Percentiles rank a stretch among this genome's conserved stretches.
phyloP scores from a whole-genome alignment of 2,113 vertebrate genomes.

The Cyprinodon brontotheroides region DNA sequence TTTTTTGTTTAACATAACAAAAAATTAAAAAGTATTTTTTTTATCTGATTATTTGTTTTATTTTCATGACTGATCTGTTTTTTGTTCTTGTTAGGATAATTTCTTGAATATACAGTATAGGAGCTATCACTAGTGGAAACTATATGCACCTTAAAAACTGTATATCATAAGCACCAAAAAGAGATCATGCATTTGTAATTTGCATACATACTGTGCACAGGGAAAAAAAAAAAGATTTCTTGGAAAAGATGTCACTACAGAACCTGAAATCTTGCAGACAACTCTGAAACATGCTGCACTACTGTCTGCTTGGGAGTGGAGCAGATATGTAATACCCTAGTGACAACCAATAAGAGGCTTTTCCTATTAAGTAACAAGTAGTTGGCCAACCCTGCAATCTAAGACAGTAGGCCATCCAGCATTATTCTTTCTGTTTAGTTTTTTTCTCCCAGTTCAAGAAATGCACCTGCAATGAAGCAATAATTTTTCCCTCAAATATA shows the following conservation, averaged over 20 bases:
- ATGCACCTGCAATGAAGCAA: background rate
- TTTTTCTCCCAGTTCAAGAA: background rate
- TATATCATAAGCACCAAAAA: background rate
- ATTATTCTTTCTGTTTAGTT: background rate
- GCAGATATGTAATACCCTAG: constrained; percentile 51
- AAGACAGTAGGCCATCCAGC: constrained; percentile 25
- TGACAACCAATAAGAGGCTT: constrained; percentile 72
- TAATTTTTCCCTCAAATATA: background rate
- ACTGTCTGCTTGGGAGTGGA: constrained; percentile 48
- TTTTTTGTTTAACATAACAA: too few relatives aligned
- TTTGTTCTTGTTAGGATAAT: constrained; percentile 23
- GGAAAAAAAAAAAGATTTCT: too few relatives aligned
- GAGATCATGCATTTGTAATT: background rate
- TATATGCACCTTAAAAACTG: background rate
- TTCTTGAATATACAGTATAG: constrained; percentile 12
- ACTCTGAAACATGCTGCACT: constrained; percentile 32
- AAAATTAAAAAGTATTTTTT: too few relatives aligned
- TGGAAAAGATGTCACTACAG: background rate
- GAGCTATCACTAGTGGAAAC: background rate
- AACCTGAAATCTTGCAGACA: constrained; percentile 27
- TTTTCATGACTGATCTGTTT: background rate
- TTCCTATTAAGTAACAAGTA: constrained; percentile 63
- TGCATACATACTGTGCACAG: background rate
- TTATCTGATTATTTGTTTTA: too few relatives aligned
- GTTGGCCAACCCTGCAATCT: constrained; percentile 22